Evolutionary conservation across 2,888 invertebrate species (phyloP), one percentile per base, ranked within the genome.

Genomic region (Incurvaria masculella): DNA sequence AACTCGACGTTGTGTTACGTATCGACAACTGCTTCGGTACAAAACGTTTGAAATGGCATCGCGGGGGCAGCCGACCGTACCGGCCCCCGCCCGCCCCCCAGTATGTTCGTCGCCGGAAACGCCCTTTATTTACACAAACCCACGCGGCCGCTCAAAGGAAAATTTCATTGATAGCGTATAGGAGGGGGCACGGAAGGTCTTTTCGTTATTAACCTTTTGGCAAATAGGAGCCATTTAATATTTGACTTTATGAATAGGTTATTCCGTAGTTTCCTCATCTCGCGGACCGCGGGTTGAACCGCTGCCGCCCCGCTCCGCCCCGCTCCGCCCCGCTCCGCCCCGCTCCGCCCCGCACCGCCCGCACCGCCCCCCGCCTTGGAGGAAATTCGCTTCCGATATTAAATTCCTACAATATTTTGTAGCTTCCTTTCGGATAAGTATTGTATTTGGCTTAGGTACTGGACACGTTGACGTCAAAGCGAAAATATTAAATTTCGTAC

Each of bases 21-120:
- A 33, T 33, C 33, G 33, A 3, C 33, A 33, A 33, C 14, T n/a
- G 33, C 14, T 8, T 8, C 33, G 11, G 3, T 14, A 33, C 11
- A n/a, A 33, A 14, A 33, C 14, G 33, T 14, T 33, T 33, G 14
- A 33, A 33, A 33, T 33, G 33, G 33, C 33, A 14, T 14, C 14
- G 33, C 11, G 14, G 10, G 23, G 23, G 23, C 23, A 4, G 23
- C 23, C n/a, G n/a, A n/a, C n/a, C n/a, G n/a, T n/a, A n/a, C n/a
- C n/a, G n/a, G n/a, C 45, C 21, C 26, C 44, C 47, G 23, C 23
- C 23, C 19, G 44, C 38, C 49, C 49, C 44, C 16, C 21, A 14
- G 47, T 64, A 65, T 70, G 67, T 71, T 70, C 67, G 69, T 68
- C 65, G 62, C 65, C 63, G 69, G 68, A 71, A 68, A 65, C 63